Percentiles rank a stretch among this genome's conserved stretches.
phyloP scores from a whole-genome alignment of 1,140 invertebrate genomes.

The Bombus polaris region DNA sequence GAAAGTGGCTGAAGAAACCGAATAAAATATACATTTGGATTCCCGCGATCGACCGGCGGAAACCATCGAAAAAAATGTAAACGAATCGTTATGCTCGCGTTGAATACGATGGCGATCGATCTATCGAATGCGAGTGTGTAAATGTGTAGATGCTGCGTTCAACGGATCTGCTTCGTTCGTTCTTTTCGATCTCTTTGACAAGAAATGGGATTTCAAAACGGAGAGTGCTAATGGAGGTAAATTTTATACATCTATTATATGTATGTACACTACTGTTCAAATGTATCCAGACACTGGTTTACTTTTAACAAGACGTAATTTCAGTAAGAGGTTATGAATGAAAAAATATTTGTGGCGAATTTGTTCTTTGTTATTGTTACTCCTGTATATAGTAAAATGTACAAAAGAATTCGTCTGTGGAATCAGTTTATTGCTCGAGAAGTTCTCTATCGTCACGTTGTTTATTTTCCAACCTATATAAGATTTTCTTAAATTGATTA shows the following conservation, averaged over 20 bases:
- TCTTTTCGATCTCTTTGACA: background rate
- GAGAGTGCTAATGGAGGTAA: background rate
- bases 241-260: background rate
- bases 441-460: background rate
- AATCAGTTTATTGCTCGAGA: background rate
- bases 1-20: constrained; percentile 21
- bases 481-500: background rate
- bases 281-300: background rate
- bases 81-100: background rate
- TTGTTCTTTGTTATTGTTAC: background rate
- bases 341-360: background rate
- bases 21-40: constrained; percentile 28
- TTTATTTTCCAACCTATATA: background rate
- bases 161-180: background rate
- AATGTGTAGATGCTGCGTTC: too few relatives aligned
- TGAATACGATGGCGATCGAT: background rate
- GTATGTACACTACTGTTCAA: background rate
- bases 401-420: background rate
- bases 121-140: background rate
- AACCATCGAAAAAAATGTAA: background rate
- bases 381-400: background rate
- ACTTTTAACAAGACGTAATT: background rate
- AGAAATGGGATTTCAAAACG: background rate
- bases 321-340: background rate
- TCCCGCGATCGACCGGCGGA: background rate